Percentiles rank a stretch among this genome's conserved stretches.
These are phyloP conservation scores for Mesocentrotus franciscanus DNA, from an alignment of 53 echinoderm and acorn worm genomes.

Conservation along the genomic window DNA sequence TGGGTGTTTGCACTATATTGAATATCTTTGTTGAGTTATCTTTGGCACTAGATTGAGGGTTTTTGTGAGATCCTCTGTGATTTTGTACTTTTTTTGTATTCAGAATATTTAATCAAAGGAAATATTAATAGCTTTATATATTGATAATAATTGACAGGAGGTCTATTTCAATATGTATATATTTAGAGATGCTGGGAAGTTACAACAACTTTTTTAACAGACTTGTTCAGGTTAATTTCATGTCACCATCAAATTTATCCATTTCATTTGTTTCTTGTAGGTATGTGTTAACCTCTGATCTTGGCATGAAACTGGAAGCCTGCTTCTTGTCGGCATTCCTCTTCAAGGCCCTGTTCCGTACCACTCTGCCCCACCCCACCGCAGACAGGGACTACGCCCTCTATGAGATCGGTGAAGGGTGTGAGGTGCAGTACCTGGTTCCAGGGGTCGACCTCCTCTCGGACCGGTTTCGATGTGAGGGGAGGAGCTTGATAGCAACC, in stretches of 20 bases:
- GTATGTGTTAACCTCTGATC: constrained; percentile 95
- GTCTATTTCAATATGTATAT: too few relatives aligned
- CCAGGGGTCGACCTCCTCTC: constrained; percentile 94
- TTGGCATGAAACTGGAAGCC: constrained; percentile 94
- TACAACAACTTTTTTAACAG: too few relatives aligned
- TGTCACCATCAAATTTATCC: neutral
- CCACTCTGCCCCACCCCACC: constrained; percentile 91
- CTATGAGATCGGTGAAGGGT: constrained; percentile 98
- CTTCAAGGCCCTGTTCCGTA: constrained; percentile 95
- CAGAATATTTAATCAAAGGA: too few relatives aligned
- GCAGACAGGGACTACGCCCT: constrained; percentile 98
- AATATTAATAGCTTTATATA: too few relatives aligned
- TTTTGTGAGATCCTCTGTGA: too few relatives aligned
- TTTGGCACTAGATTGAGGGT: too few relatives aligned
- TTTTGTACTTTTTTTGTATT: too few relatives aligned
- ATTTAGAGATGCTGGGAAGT: too few relatives aligned
- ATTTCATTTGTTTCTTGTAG: constrained; percentile 47
- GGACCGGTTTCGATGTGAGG: constrained; percentile 94
- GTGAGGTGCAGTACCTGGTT: constrained; percentile 98
- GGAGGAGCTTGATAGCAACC: constrained; percentile 89
- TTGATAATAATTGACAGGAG: too few relatives aligned
- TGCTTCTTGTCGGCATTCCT: constrained; percentile 96
- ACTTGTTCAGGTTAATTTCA: neutral
- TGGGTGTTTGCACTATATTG: too few relatives aligned
- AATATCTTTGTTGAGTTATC: too few relatives aligned